Base-by-base conservation (phyloP, 2,888 invertebrate genomes). In the Plebejus melissa region DNA sequence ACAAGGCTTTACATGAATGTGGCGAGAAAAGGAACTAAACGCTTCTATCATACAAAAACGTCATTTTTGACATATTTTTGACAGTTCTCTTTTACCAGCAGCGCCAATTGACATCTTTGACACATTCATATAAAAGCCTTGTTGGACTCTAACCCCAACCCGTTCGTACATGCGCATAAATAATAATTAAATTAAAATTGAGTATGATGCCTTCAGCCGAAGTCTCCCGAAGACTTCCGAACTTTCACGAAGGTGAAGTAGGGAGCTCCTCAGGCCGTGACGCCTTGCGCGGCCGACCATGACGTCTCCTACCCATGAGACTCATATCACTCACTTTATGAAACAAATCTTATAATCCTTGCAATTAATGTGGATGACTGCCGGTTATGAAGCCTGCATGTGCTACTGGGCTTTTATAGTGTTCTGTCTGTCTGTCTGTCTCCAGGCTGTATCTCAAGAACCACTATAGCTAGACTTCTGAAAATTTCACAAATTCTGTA, bases 201-300 rank as follows among this genome's bases (percentile, higher is more conserved):
- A 80, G 74, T 81, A 77, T 78, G 77, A 83, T 84, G 81, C 82
- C 86, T 87, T 87, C 83, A 83, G 80, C 74, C 80, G 79, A 79
- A 79, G 77, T 69, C 75, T 65, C 46, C 75, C 90, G 88, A 87
- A 82, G 82, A 82, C 80, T 76, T 77, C 82, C 89, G 90, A 90
- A 82, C 80, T 79, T 79, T 83, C 82, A 85, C 88, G 89, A 88
- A 86, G 84, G 80, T 80, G 82, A 80, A 85, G 85, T 80, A 86
- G 80, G 80, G 79, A 84, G 87, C 70, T 84, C 88, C 85, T 77
- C 85, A 85, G 86, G 82, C 87, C 91, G 86, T 90, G 89, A 90
- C 89, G 87, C 79, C 79, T 80, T 78, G 76, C 79, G 77, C 86
- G 87, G 84, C 90, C 83, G 83, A 86, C 84, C 87, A 85, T 87